Evolutionary conservation across 2,888 invertebrate genomes (phyloP).

Genomic region (Lumbricus terrestris): DNA sequence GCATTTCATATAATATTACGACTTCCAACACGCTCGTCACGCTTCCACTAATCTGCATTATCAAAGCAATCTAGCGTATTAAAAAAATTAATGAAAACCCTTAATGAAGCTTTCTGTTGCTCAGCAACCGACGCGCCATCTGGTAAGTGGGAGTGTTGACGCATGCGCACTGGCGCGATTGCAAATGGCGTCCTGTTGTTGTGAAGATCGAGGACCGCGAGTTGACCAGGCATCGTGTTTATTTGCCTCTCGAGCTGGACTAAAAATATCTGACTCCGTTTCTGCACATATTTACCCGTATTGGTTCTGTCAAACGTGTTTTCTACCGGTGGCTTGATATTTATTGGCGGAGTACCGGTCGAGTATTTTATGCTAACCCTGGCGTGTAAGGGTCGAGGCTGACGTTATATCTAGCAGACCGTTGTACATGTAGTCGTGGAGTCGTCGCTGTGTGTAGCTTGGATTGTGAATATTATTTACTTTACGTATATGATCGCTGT

Average conservation of each 20-base stretch:
- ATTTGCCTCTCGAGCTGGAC: not conserved
- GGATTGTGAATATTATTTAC: not conserved
- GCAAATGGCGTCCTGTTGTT: slow-evolving; percentile 17
- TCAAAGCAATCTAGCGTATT: not conserved
- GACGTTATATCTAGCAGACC: not conserved
- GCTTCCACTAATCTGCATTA: not conserved
- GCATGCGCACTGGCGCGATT: slow-evolving; percentile 3
- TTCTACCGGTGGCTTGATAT: not conserved
- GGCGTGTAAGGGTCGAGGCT: not conserved
- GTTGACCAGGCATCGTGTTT: not conserved
- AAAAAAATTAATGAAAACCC: too few species aligned
- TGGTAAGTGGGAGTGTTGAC: not conserved
- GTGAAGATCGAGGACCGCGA: not conserved
- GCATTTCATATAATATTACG: not conserved
- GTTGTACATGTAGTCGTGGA: not conserved
- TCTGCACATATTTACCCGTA: not conserved
- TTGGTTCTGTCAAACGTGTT: not conserved
- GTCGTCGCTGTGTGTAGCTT: not conserved
- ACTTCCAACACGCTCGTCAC: not conserved
- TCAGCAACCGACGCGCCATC: not conserved
- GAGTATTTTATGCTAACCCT: not conserved
- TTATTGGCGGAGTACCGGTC: not conserved
- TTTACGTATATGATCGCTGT: not conserved
- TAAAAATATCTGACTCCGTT: not conserved
- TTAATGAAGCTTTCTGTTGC: not conserved